Conservation (phyloP, 2,113 vertebrate species). For the Nerophis ophidion region DNA sequence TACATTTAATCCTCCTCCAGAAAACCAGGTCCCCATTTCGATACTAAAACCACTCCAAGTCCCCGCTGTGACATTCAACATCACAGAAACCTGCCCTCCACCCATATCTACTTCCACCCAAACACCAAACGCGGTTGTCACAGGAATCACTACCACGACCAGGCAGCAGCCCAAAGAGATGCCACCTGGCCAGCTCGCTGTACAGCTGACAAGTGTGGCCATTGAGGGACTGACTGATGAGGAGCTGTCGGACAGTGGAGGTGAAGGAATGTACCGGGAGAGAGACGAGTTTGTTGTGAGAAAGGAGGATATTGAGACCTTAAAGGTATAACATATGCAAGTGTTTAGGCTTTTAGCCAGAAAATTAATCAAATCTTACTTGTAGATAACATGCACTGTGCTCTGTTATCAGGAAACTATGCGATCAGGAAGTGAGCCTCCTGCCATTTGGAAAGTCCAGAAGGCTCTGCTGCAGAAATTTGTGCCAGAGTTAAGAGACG, state of each 20-base stretch:
- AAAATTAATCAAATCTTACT: background rate
- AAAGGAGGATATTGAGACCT: slow-evolving; percentile 90
- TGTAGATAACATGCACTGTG: background rate
- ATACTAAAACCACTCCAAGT: slow-evolving; percentile 71
- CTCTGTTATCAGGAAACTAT: slow-evolving; percentile 76
- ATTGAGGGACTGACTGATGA: slow-evolving; percentile 92
- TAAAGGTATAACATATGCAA: slow-evolving; percentile 76
- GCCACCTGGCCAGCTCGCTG: slow-evolving; percentile 73
- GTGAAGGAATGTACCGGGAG: slow-evolving; percentile 95
- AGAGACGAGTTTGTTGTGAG: slow-evolving; percentile 97
- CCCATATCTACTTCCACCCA: slow-evolving; percentile 47
- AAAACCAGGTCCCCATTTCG: slow-evolving; percentile 41
- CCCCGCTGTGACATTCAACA: slow-evolving; percentile 51
- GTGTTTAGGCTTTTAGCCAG: background rate
- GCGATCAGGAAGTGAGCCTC: slow-evolving; percentile 86
- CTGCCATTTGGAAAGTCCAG: slow-evolving; percentile 98
- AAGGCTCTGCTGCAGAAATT: slow-evolving; percentile 98
- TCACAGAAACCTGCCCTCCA: slow-evolving; percentile 57
- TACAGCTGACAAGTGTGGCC: slow-evolving; percentile 76
- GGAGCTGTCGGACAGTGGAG: slow-evolving; percentile 89
- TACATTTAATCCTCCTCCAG: slow-evolving; percentile 34
- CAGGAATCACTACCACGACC: slow-evolving; percentile 7
- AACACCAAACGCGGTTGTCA: slow-evolving; percentile 29
- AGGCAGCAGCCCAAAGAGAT: slow-evolving; percentile 63
- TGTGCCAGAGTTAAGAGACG: slow-evolving; percentile 92